phyloP scores from a whole-genome alignment of 2,797 vertebrate genomes.

The Tenualosa thibaudeaui region DNA sequence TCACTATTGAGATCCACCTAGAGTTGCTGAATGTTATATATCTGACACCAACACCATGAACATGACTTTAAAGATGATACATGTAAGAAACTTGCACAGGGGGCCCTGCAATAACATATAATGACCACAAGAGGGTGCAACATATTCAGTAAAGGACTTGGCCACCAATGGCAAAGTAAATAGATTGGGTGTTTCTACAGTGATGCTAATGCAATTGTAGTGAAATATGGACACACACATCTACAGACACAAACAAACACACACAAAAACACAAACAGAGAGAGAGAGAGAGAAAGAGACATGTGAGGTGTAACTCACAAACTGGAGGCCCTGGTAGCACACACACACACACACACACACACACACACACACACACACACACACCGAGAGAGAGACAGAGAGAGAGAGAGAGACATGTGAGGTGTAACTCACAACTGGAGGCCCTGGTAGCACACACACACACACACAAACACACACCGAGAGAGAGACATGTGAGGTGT shows the following conservation, averaged over 20 bases:
- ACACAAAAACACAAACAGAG: not conserved
- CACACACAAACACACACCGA: too few relatives aligned
- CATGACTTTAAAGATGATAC: too few relatives aligned
- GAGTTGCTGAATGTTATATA: too few relatives aligned
- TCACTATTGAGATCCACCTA: too few relatives aligned
- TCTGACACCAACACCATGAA: too few relatives aligned
- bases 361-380: not conserved
- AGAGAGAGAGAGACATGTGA: too few relatives aligned
- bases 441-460: too few relatives aligned
- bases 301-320: slow-evolving; percentile 78
- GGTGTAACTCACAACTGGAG: too few relatives aligned
- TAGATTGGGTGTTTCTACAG: not conserved
- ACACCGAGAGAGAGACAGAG: too few relatives aligned
- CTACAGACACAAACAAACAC: not conserved
- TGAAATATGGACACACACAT: not conserved
- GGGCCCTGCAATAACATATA: slow-evolving; percentile 28
- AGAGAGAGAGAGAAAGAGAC: too few relatives aligned
- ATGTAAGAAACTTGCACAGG: too few relatives aligned
- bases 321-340: slow-evolving; percentile 96
- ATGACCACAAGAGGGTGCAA: slow-evolving; percentile 38
- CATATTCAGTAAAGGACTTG: not conserved
- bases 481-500: too few relatives aligned
- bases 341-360: not conserved
- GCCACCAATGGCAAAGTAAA: not conserved
- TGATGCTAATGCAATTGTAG: not conserved